phyloP scores from a whole-genome alignment of 2,797 vertebrate species.

The Poliocrania exsul region DNA sequence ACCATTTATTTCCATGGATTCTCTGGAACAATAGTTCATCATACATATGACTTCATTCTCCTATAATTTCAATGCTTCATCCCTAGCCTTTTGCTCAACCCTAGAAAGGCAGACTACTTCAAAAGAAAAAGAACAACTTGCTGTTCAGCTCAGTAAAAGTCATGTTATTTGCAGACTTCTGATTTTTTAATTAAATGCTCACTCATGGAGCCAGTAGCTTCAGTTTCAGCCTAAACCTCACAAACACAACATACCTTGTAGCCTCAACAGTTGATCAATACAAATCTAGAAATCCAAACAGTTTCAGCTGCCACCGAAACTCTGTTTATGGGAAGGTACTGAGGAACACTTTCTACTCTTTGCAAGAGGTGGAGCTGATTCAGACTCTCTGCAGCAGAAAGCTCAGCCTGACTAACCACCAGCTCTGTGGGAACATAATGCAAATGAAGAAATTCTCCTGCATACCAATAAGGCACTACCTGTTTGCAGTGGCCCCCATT shows the following conservation, averaged over 20 bases:
- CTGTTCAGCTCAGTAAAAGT: neutral
- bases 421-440: slow-evolving; percentile 16
- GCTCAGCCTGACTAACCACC: neutral
- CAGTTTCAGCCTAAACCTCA: neutral
- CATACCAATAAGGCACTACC: slow-evolving; percentile 26
- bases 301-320: neutral
- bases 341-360: neutral
- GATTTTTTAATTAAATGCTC: neutral
- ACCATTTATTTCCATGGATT: neutral
- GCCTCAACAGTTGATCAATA: neutral
- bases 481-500: neutral
- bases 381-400: neutral
- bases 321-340: neutral
- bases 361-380: neutral
- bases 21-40: neutral
- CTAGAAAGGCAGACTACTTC: neutral
- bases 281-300: neutral
- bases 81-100: neutral
- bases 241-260: neutral
- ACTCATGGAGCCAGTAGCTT: neutral
- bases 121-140: neutral
- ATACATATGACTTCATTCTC: neutral
- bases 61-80: neutral
- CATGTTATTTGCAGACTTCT: neutral
- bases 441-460: slow-evolving; percentile 33